Percentiles rank a stretch among this genome's conserved stretches.
Evolutionary conservation across 2,888 invertebrate genomes (phyloP).

Genomic region (Euplexia lucipara): DNA sequence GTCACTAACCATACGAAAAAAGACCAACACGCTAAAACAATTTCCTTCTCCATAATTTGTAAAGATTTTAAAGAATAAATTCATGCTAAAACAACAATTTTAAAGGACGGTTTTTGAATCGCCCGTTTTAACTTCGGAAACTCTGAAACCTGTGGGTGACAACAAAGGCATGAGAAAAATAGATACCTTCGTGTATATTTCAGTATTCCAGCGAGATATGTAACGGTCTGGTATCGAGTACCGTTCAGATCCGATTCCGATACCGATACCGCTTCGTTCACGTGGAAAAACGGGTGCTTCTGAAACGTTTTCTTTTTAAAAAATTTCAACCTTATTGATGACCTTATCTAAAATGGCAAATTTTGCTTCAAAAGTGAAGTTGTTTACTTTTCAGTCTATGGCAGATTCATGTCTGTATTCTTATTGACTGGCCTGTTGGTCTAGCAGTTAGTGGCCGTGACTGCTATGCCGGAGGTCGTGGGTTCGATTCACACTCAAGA

Average conservation of each 20-base stretch:
- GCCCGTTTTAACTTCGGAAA: background rate
- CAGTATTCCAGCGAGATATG: conserved; percentile 63
- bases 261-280: conserved; percentile 63
- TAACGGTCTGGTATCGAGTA: conserved; percentile 66
- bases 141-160: conserved; percentile 39
- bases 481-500: too few relatives aligned
- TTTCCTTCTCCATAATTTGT: too few relatives aligned
- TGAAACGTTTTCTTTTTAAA: conserved; percentile 13
- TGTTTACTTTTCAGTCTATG: background rate
- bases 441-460: too few relatives aligned
- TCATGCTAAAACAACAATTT: background rate
- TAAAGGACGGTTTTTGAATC: background rate
- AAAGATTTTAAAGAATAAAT: too few relatives aligned
- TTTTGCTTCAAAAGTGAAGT: background rate
- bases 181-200: conserved; percentile 58
- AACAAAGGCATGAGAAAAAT: conserved; percentile 54
- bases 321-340: conserved; percentile 6
- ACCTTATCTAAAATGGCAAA: background rate
- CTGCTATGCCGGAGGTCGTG: too few relatives aligned
- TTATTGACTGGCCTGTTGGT: too few relatives aligned
- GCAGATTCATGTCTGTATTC: background rate
- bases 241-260: conserved; percentile 64
- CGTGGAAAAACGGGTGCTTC: conserved; percentile 36
- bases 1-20: too few relatives aligned
- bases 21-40: too few relatives aligned